phyloP scores from a whole-genome alignment of 1,140 invertebrate species.

The Drosophila biarmipes region DNA sequence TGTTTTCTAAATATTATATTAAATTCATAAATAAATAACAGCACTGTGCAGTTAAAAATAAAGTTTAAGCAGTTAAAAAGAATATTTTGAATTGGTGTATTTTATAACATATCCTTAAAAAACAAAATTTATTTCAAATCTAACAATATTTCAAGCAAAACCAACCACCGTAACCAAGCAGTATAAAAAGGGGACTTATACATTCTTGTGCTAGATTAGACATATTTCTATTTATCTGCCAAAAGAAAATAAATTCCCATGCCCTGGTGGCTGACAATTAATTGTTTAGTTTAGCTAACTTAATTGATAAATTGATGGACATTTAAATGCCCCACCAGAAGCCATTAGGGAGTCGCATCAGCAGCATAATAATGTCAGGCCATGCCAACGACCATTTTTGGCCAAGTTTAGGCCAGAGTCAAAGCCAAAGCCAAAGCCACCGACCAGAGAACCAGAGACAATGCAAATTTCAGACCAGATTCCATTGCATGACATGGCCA shows the following conservation, averaged over 20 bases:
- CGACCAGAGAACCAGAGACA: constrained; percentile 45
- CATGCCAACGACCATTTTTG: constrained; percentile 69
- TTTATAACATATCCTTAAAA: too few relatives aligned
- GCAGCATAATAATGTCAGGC: constrained; percentile 68
- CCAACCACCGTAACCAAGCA: background rate
- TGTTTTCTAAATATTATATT: too few relatives aligned
- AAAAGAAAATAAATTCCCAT: constrained; percentile 19
- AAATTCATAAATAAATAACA: too few relatives aligned
- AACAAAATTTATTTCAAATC: too few relatives aligned
- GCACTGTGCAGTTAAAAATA: too few relatives aligned
- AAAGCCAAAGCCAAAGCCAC: constrained; percentile 27
- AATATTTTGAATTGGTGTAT: too few relatives aligned
- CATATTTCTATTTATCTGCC: background rate
- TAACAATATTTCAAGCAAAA: too few relatives aligned
- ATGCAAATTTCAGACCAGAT: constrained; percentile 80
- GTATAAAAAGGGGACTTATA: background rate
- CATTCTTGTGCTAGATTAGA: background rate
- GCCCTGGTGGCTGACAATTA: constrained; percentile 58
- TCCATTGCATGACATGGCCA: constrained; percentile 62
- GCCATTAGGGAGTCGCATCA: constrained; percentile 65
- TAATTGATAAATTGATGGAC: constrained; percentile 78
- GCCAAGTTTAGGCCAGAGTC: constrained; percentile 41
- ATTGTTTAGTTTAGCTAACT: constrained; percentile 66
- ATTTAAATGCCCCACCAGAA: constrained; percentile 59
- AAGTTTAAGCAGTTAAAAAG: background rate